phyloP scores from a whole-genome alignment of 2,888 invertebrate genomes.

The Ophonus ardosiacus region DNA sequence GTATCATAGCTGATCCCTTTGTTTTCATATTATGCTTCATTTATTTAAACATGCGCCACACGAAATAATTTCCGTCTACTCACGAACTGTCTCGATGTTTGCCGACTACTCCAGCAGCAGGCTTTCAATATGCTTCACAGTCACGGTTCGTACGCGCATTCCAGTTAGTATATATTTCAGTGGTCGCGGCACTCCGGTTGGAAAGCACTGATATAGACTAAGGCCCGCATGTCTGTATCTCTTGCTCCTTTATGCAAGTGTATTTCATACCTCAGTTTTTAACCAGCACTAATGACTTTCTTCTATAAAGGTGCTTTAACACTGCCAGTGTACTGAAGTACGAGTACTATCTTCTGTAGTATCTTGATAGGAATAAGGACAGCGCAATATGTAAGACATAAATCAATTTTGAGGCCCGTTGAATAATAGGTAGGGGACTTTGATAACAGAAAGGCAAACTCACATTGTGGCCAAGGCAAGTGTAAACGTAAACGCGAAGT shows the following conservation, averaged over 20 bases:
- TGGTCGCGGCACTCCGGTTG: too few relatives aligned
- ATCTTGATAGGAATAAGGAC: not conserved
- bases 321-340: not conserved
- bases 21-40: too few relatives aligned
- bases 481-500: slow-evolving; percentile 36
- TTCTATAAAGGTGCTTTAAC: not conserved
- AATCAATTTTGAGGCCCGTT: slow-evolving; percentile 33
- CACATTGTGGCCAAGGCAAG: slow-evolving; percentile 9
- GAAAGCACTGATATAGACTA: not conserved
- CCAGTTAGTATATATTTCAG: too few relatives aligned
- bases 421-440: slow-evolving; percentile 9
- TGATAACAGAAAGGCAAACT: slow-evolving; percentile 19
- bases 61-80: too few relatives aligned
- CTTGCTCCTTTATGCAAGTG: not conserved
- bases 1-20: too few relatives aligned
- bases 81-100: too few relatives aligned
- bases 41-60: too few relatives aligned
- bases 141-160: too few relatives aligned
- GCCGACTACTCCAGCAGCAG: too few relatives aligned
- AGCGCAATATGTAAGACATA: slow-evolving; percentile 16
- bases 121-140: too few relatives aligned
- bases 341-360: not conserved
- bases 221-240: not conserved
- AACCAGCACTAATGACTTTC: not conserved
- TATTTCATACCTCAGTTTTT: not conserved